Conservation (phyloP, 2,888 invertebrate species). For the Xestobium rufovillosum region DNA sequence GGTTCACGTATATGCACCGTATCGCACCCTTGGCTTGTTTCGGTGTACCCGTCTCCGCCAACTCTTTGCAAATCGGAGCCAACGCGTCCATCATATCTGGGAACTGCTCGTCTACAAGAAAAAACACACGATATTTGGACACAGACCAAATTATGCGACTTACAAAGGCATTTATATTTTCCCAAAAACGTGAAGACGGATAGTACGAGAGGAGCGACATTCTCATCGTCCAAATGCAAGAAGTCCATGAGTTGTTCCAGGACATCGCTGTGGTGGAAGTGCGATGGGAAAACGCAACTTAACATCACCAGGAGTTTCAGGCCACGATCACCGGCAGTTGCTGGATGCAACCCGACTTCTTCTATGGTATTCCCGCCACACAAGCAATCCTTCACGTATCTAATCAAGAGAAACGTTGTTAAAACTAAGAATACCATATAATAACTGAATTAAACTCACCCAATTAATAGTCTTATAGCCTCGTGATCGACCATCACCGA, state of each 20-base stretch:
- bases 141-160: not conserved
- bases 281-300: conserved; percentile 87
- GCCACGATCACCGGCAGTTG: conserved; percentile 82
- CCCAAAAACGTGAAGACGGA: conserved; percentile 82
- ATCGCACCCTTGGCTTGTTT: conserved; percentile 97
- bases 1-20: conserved; percentile 82
- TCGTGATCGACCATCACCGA: conserved; percentile 94
- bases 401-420: no score
- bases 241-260: conserved; percentile 68
- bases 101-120: conserved; percentile 59
- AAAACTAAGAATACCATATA: no score
- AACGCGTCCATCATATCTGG: conserved; percentile 69
- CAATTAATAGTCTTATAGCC: conserved; percentile 66
- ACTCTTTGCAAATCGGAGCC: conserved; percentile 79
- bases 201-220: conserved; percentile 71
- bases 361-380: conserved; percentile 61
- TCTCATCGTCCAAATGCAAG: conserved; percentile 72
- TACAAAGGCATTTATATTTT: conserved; percentile 41
- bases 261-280: conserved; percentile 82
- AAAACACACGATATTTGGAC: conserved; percentile 5
- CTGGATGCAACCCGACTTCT: conserved; percentile 71
- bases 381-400: conserved; percentile 61
- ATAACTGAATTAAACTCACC: no score
- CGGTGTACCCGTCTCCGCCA: conserved; percentile 82
- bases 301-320: conserved; percentile 81